Evolutionary conservation across 2,888 invertebrate genomes (phyloP).

Genomic region (Leptinotarsa juncta): DNA sequence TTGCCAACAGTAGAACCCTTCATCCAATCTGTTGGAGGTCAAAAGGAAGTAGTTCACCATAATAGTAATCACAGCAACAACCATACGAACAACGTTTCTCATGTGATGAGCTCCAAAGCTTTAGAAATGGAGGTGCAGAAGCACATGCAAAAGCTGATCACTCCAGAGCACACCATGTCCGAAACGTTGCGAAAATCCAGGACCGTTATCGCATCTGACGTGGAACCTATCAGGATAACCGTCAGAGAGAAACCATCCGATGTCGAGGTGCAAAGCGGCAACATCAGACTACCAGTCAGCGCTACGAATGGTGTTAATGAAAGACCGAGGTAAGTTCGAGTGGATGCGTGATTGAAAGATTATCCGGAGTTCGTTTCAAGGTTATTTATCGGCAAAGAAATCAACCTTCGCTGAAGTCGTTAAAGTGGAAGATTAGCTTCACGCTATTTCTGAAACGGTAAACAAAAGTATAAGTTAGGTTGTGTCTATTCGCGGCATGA

Average conservation of each 20-base stretch:
- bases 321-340: slow-evolving; percentile 61
- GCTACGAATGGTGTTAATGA: slow-evolving; percentile 60
- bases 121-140: slow-evolving; percentile 56
- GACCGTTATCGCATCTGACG: slow-evolving; percentile 62
- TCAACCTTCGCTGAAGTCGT: slow-evolving; percentile 17
- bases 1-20: slow-evolving; percentile 48
- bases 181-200: slow-evolving; percentile 56
- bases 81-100: slow-evolving; percentile 51
- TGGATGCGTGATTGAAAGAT: slow-evolving; percentile 20
- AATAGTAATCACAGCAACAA: slow-evolving; percentile 35
- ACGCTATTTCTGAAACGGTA: slow-evolving; percentile 18
- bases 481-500: slow-evolving; percentile 9
- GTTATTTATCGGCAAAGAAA: slow-evolving; percentile 12
- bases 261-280: slow-evolving; percentile 65
- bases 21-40: slow-evolving; percentile 5
- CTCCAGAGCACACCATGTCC: slow-evolving; percentile 50
- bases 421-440: slow-evolving; percentile 14
- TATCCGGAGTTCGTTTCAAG: slow-evolving; percentile 25
- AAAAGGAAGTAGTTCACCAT: slow-evolving; percentile 14
- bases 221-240: slow-evolving; percentile 63
- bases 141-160: slow-evolving; percentile 57
- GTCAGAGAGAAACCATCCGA: slow-evolving; percentile 63
- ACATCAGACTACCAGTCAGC: slow-evolving; percentile 58
- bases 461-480: not conserved
- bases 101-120: slow-evolving; percentile 51